Base-by-base conservation (phyloP, 53 echinoderm and acorn worm genomes). In the Antedon mediterranea region DNA sequence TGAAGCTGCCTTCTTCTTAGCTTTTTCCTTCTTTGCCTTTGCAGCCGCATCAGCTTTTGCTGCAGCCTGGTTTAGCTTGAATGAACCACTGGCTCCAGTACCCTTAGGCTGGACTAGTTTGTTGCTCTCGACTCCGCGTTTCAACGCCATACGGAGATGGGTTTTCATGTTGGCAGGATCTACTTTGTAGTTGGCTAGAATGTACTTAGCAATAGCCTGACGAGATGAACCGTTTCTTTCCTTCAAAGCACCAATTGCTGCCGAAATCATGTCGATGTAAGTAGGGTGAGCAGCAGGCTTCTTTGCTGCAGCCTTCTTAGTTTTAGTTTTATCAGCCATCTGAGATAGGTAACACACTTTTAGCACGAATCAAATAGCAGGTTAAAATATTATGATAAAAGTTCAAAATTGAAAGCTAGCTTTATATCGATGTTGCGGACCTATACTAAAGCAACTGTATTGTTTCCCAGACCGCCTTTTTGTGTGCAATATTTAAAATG, bases 141-240 rank as follows among this genome's bases (percentile, higher is more conserved):
- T 93, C 75, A 93, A 83, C 28, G 90, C 94, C 73, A 87, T 33
- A 33, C 89, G 90, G 29, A 93, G 29, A 71, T 90, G 94, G 20
- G 57, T 11, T n/a, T n/a, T n/a, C n/a, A n/a, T n/a, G n/a, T 81
- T 78, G n/a, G 73, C 43, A 23, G 28, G 30, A 29, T 72, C 74
- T 15, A 93, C 94, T 73, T 85, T 93, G 90, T 89, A 93, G 85
- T 93, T 93, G 32, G 84, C 88, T 30, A 75, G 75, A 76, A 93
- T 81, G 79, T 90, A 93, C 75, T 93, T 93, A 30, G 70, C 31
- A 75, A 93, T 89, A 18, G 94, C 94, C 79, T 93, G 94, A 13
- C 94, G 88, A 29, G 94, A 93, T 28, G 90, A 90, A 11, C 94
- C 94, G 31, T 74, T 88, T 71, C 86, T 78, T 43, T 90, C 88